phyloP scores from a whole-genome alignment of 2,113 vertebrate species.

The Eublepharis macularius region DNA sequence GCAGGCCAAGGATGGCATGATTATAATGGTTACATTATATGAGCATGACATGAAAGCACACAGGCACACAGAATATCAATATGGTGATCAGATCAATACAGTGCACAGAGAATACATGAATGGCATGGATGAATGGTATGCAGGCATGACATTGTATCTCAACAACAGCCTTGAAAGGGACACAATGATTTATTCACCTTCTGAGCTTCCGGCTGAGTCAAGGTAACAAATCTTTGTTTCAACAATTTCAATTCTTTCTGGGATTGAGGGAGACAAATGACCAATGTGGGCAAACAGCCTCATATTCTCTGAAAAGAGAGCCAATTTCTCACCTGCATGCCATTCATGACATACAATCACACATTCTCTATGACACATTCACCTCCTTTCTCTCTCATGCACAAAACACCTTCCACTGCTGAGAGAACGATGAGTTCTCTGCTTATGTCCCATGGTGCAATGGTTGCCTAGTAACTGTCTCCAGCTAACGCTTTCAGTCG shows the following conservation, averaged over 20 bases:
- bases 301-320: not conserved
- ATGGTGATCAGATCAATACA: too few species aligned
- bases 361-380: not conserved
- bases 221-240: not conserved
- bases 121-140: too few species aligned
- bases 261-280: accelerated
- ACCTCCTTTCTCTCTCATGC: not conserved
- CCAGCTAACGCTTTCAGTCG: slow-evolving; percentile 51
- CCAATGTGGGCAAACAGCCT: not conserved
- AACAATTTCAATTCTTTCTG: not conserved
- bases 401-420: not conserved
- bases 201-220: not conserved
- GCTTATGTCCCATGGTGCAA: slow-evolving; percentile 35
- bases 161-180: not conserved
- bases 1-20: too few species aligned
- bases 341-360: accelerated
- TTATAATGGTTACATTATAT: too few species aligned
- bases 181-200: not conserved
- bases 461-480: slow-evolving; percentile 71
- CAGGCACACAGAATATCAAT: too few species aligned
- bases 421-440: slow-evolving; percentile 32
- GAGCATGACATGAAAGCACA: too few species aligned
- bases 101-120: too few species aligned
- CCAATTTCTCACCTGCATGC: not conserved
- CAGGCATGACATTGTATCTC: too few species aligned